phyloP scores from a whole-genome alignment of 2,797 vertebrate genomes.

The Gobio occitaniae region DNA sequence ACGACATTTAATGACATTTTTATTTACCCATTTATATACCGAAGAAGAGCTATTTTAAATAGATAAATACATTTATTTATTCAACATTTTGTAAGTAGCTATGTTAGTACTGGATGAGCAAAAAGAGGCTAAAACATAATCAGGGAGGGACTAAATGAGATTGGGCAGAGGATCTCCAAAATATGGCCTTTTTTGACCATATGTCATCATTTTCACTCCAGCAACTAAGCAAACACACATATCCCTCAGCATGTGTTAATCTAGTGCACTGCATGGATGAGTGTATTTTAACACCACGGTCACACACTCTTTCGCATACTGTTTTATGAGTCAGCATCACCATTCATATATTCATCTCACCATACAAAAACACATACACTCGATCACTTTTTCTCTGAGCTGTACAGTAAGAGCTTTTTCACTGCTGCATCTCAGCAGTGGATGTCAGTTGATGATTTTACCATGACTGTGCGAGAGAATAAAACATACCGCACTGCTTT shows the following conservation, averaged over 20 bases:
- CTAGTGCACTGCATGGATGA: constrained; percentile 33
- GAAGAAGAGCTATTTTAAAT: background rate
- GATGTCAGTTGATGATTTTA: constrained; percentile 12
- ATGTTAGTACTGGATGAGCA: background rate
- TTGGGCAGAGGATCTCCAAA: background rate
- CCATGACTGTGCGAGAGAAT: background rate
- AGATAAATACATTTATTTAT: background rate
- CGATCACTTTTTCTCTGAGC: constrained; percentile 1
- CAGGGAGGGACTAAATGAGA: background rate
- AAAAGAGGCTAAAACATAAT: background rate
- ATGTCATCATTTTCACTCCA: constrained; percentile 29
- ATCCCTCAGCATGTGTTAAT: constrained; percentile 14
- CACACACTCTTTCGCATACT: constrained; percentile 26
- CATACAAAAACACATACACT: constrained; percentile 36
- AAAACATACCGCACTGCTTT: background rate
- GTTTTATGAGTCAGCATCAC: constrained; percentile 50
- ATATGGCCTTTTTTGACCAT: background rate
- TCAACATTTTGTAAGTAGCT: background rate
- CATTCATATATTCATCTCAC: constrained; percentile 38
- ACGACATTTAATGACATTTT: background rate
- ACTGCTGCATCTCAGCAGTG: constrained; percentile 2
- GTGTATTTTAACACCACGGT: constrained; percentile 43
- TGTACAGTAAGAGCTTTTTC: constrained; percentile 29
- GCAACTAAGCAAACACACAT: constrained; percentile 21
- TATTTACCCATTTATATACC: background rate